These are phyloP conservation scores for Rhinolophus sinicus DNA, from an alignment of 2,113 vertebrate species.

Conservation along the genomic window DNA sequence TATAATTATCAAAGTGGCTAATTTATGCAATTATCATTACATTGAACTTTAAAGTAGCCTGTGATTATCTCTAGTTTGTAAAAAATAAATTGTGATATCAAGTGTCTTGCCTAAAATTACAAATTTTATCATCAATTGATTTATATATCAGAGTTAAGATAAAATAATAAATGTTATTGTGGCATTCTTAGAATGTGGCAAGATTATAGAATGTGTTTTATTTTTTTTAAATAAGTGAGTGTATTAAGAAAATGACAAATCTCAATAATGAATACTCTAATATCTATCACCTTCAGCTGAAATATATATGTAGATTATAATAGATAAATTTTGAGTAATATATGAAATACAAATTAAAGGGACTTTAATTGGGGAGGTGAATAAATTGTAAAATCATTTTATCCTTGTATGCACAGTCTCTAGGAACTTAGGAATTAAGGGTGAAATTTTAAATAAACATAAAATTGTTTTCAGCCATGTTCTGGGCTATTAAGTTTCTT, in stretches of 20 bases:
- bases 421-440: neutral
- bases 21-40: neutral
- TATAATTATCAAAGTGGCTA: neutral
- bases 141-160: conserved; percentile 16
- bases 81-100: neutral
- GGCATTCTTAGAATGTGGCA: neutral
- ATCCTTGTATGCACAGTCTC: neutral
- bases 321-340: neutral
- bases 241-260: neutral
- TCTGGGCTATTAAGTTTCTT: neutral
- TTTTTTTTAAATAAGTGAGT: neutral
- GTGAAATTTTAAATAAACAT: neutral
- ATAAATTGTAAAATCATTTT: neutral
- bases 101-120: neutral
- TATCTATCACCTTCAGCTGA: neutral
- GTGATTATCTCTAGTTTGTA: neutral
- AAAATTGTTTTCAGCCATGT: neutral
- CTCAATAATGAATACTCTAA: neutral
- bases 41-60: neutral
- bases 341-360: neutral
- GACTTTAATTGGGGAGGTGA: neutral
- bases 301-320: neutral
- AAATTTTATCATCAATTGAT: neutral
- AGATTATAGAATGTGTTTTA: neutral
- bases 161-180: neutral